A percentile compares a stretch with the other conserved stretches of the same genome.
These are phyloP conservation scores for Phenganax marumi DNA, from an alignment of 92 coral and sea anemone species.

Conservation along the genomic window DNA sequence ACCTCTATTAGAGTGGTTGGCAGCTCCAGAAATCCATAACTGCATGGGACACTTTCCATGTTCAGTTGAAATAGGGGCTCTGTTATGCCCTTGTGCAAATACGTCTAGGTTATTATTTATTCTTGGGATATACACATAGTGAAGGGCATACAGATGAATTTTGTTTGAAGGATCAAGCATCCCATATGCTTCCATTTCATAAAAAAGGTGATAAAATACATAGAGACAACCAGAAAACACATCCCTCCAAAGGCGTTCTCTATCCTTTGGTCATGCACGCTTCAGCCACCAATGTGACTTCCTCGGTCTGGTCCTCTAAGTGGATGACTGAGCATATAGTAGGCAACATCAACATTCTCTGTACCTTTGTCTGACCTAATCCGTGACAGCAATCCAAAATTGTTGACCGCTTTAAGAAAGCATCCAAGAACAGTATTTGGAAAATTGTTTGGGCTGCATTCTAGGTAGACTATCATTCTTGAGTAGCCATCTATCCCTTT, in stretches of 20 bases:
- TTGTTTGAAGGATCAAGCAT: no score
- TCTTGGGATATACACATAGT: no score
- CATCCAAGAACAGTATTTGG: constrained; percentile 34
- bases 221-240: not conserved
- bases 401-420: constrained; percentile 26
- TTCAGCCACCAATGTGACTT: constrained; percentile 35
- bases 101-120: no score
- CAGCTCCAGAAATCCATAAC: no score
- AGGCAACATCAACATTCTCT: constrained; percentile 41
- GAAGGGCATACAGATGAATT: no score
- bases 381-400: constrained; percentile 39
- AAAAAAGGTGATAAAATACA: constrained; percentile 7
- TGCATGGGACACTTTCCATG: no score
- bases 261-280: constrained; percentile 15
- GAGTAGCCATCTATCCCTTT: constrained; percentile 45
- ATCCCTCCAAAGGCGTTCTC: constrained; percentile 6
- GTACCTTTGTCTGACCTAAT: constrained; percentile 40
- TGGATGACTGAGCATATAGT: constrained; percentile 40
- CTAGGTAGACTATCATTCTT: constrained; percentile 38
- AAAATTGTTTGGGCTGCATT: constrained; percentile 29
- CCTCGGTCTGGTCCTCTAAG: constrained; percentile 20
- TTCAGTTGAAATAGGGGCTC: no score
- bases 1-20: no score
- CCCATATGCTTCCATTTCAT: not conserved
- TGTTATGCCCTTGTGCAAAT: no score